Evolutionary conservation across 2,888 invertebrate species (phyloP).

Genomic region (Hylaea fasciaria): DNA sequence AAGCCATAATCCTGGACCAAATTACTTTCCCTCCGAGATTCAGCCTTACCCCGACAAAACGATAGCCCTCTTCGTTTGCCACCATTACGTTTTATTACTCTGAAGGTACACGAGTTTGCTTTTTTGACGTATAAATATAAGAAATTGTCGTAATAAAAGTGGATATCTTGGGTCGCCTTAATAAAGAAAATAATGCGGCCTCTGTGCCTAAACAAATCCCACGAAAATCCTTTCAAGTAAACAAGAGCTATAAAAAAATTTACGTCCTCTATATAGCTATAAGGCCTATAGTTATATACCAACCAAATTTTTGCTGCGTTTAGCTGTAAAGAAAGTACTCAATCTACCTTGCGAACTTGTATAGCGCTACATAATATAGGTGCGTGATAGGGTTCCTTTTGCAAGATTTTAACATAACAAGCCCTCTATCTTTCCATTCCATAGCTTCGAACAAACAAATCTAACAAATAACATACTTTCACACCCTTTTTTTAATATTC

Average conservation of each 20-base stretch:
- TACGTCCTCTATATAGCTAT: conserved; percentile 25
- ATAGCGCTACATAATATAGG: no score
- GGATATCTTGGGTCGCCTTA: conserved; percentile 59
- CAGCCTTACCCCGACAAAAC: conserved; percentile 61
- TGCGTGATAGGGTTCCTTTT: neutral
- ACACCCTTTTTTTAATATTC: no score
- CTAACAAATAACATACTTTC: no score
- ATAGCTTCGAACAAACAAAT: no score
- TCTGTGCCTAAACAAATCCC: conserved; percentile 46
- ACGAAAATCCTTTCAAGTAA: conserved; percentile 51
- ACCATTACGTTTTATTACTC: conserved; percentile 76
- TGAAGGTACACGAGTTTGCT: conserved; percentile 73
- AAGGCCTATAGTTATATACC: conserved; percentile 9
- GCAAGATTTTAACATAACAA: no score
- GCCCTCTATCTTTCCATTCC: neutral
- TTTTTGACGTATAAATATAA: conserved; percentile 72
- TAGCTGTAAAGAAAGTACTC: neutral
- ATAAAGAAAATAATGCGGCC: conserved; percentile 53
- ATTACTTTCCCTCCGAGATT: conserved; percentile 68
- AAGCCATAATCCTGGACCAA: conserved; percentile 63
- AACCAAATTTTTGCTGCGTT: neutral
- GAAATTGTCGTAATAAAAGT: conserved; percentile 64
- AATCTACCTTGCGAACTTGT: neutral
- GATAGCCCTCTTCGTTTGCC: conserved; percentile 59
- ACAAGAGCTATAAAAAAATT: conserved; percentile 50